These are phyloP conservation scores for Oxystoma pomonae DNA, from an alignment of 2,888 invertebrate species.

Conservation along the genomic window DNA sequence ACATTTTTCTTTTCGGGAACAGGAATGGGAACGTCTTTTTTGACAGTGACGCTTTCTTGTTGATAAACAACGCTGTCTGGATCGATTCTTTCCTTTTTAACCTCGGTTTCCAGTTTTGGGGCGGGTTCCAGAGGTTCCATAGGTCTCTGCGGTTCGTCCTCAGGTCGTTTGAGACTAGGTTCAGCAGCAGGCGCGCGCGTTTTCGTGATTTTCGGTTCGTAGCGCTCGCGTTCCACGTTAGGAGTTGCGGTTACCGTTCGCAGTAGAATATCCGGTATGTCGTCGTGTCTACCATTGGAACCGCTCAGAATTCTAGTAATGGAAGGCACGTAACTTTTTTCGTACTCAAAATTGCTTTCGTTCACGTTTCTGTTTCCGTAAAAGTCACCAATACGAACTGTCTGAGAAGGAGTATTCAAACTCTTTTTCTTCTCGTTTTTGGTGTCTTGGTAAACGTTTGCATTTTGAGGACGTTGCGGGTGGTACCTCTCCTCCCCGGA, in stretches of 20 bases:
- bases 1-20: constrained; percentile 29
- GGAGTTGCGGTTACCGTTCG: constrained; percentile 59
- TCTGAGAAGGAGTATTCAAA: constrained; percentile 71
- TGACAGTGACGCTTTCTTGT: constrained; percentile 42
- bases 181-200: constrained; percentile 36
- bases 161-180: constrained; percentile 36
- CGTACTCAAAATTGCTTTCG: constrained; percentile 46
- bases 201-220: constrained; percentile 37
- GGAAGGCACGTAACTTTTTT: constrained; percentile 60
- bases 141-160: constrained; percentile 19
- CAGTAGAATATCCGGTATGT: constrained; percentile 72
- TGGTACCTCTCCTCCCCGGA: constrained; percentile 9
- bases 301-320: constrained; percentile 83
- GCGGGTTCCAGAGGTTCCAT: constrained; percentile 8
- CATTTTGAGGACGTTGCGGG: constrained; percentile 11
- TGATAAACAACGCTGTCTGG: constrained; percentile 33
- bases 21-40: constrained; percentile 36
- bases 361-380: constrained; percentile 42
- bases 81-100: constrained; percentile 21
- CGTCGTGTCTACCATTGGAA: constrained; percentile 78
- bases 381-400: constrained; percentile 48
- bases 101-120: background rate
- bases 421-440: constrained; percentile 63
- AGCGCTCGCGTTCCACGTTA: constrained; percentile 34
- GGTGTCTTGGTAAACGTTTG: constrained; percentile 21